These are phyloP conservation scores for Scaptomyza caliginosa DNA, from an alignment of 2,888 invertebrate species.

Conservation along the genomic window DNA sequence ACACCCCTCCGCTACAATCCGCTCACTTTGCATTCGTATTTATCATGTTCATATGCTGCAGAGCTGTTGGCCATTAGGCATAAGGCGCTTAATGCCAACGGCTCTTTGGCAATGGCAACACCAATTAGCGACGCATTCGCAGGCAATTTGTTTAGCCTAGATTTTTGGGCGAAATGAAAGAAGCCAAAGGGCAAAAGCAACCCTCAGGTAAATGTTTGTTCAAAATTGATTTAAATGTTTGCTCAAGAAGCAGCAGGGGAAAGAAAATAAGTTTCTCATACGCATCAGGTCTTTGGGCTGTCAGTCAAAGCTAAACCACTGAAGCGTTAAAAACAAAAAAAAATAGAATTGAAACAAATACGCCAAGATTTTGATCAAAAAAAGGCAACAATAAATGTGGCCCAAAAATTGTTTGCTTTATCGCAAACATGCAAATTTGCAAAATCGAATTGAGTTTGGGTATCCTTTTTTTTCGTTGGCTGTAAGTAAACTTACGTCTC, in stretches of 20 bases:
- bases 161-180: slow-evolving; percentile 27
- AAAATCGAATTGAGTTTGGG: slow-evolving; percentile 25
- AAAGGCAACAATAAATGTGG: slow-evolving; percentile 40
- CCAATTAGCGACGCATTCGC: slow-evolving; percentile 74
- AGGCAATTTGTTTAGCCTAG: slow-evolving; percentile 61
- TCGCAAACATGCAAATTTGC: slow-evolving; percentile 65
- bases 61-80: slow-evolving; percentile 33
- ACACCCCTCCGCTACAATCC: neutral
- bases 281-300: slow-evolving; percentile 35
- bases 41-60: slow-evolving; percentile 71
- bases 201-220: slow-evolving; percentile 57
- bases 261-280: slow-evolving; percentile 54
- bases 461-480: neutral
- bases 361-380: slow-evolving; percentile 72
- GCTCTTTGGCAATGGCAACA: slow-evolving; percentile 15
- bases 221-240: slow-evolving; percentile 55
- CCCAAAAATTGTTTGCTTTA: slow-evolving; percentile 25
- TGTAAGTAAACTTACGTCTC: slow-evolving; percentile 85
- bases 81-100: slow-evolving; percentile 60
- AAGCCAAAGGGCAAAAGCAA: slow-evolving; percentile 15
- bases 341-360: slow-evolving; percentile 73
- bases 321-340: slow-evolving; percentile 77
- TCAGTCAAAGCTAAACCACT: slow-evolving; percentile 78
- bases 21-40: slow-evolving; percentile 57
- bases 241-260: neutral